A percentile compares a stretch with the other conserved stretches of the same genome.
phyloP scores from a whole-genome alignment of 2,888 invertebrate species.

The Aspidiotus destructor region DNA sequence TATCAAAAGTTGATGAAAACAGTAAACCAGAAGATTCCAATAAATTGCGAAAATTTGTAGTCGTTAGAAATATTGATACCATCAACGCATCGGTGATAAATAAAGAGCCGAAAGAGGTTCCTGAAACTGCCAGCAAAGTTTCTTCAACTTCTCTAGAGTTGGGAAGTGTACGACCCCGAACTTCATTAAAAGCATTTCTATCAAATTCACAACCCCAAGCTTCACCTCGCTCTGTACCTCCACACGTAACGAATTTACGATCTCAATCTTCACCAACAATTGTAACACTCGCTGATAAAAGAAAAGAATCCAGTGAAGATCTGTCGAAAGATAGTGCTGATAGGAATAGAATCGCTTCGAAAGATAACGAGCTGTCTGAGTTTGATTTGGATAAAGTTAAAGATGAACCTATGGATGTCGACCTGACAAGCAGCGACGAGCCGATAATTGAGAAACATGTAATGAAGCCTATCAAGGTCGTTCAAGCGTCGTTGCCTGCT shows the following conservation, averaged over 20 bases:
- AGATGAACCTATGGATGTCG: conserved; percentile 16
- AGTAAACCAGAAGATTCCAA: background rate
- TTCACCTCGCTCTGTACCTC: background rate
- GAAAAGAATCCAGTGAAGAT: background rate
- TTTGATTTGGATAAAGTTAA: conserved; percentile 21
- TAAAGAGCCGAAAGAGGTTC: too few species aligned
- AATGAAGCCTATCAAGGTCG: background rate
- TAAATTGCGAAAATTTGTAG: background rate
- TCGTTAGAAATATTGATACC: conserved; percentile 16
- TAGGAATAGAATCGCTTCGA: background rate
- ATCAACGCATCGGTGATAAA: conserved; percentile 7
- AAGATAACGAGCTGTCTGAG: background rate
- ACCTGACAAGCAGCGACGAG: background rate
- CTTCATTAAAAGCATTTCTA: too few species aligned
- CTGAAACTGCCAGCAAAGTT: too few species aligned
- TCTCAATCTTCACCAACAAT: background rate
- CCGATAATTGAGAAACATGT: background rate
- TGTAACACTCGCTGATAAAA: too few species aligned
- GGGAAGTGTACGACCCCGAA: too few species aligned
- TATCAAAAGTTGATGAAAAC: background rate
- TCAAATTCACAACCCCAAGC: background rate
- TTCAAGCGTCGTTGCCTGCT: background rate
- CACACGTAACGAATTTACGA: background rate
- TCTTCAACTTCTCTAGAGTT: too few species aligned
- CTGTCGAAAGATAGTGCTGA: background rate